phyloP scores from a whole-genome alignment of 2,797 vertebrate species.

The Chrysocyon brachyurus region DNA sequence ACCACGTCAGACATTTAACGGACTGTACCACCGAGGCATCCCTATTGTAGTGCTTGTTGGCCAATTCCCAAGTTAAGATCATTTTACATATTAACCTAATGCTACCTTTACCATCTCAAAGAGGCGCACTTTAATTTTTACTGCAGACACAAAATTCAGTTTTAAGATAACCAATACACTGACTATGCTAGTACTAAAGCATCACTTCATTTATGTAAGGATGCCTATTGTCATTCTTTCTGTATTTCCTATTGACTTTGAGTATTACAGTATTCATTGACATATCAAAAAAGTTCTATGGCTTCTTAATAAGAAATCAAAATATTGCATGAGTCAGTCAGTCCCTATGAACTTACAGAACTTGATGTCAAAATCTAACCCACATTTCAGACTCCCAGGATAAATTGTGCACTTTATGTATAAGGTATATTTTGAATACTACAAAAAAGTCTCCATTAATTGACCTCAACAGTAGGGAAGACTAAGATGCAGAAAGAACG shows the following conservation, averaged over 20 bases:
- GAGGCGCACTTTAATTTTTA: constrained; percentile 10
- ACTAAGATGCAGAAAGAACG: constrained; percentile 18
- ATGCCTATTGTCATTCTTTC: neutral
- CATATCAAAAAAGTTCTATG: neutral
- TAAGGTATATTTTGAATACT: neutral
- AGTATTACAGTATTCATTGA: neutral
- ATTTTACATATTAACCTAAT: neutral
- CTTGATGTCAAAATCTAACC: neutral
- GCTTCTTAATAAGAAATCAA: neutral
- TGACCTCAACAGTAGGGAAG: constrained; percentile 17
- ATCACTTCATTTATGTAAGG: neutral
- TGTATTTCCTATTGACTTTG: neutral
- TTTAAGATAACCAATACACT: neutral
- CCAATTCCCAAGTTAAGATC: neutral
- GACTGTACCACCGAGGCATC: neutral
- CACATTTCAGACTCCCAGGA: neutral
- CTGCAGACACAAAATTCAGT: neutral
- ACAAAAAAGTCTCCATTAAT: neutral
- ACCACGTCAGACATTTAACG: neutral
- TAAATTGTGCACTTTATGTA: neutral
- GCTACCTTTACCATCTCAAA: neutral
- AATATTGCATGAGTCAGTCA: neutral
- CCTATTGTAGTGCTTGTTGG: neutral
- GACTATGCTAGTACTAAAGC: neutral
- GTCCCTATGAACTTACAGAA: constrained; percentile 13